Evolutionary conservation across 2,797 vertebrate species (phyloP), one percentile per base, ranked within the genome.

Genomic region (Micrastur ruficollis): DNA sequence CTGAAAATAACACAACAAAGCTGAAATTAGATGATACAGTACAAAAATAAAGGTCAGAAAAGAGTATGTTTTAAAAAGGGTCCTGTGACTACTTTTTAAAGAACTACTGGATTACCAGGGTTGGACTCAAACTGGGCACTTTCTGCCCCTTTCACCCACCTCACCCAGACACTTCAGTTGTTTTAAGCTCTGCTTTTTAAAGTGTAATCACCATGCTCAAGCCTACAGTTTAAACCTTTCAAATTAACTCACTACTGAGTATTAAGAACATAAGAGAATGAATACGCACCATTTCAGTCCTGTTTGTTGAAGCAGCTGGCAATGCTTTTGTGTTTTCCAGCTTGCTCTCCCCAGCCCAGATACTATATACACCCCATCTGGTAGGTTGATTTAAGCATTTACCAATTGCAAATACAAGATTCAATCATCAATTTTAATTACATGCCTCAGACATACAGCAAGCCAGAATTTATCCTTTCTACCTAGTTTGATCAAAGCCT

Each of bases 351-450:
- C 52, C 72, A 89, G 65, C 56, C 63, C 86, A 83, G 84, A 76
- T 89, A 86, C 75, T 82, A 78, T 53, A 91, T 88, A 79, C 50
- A 44, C 50, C 46, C 80, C 52, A 62, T 72, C 53, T 91, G 46
- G 79, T 14, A 85, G 81, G 67, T 89, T 52, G 49, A 88, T 75
- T 89, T 92, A 93, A 93, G 75, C 73, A 49, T 83, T 91, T 95
- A 86, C 86, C 81, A 91, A 93, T 89, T 8, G 4, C 59, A 95
- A 89, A 95, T 79, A 84, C 31, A 66, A 93, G 85, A 97, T 89
- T 84, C 78, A 89, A 94, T 95, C 62, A 88, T 42, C 65, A 68
- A 72, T 92, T 94, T 89, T 95, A 97, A 97, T 95, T 90, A 95
- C 50, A 90, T 12, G 36, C 23, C 81, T 95, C 55, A 63, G 36